Base-by-base conservation (phyloP, 2,888 invertebrate genomes). In the Ichneumon xanthorius region DNA sequence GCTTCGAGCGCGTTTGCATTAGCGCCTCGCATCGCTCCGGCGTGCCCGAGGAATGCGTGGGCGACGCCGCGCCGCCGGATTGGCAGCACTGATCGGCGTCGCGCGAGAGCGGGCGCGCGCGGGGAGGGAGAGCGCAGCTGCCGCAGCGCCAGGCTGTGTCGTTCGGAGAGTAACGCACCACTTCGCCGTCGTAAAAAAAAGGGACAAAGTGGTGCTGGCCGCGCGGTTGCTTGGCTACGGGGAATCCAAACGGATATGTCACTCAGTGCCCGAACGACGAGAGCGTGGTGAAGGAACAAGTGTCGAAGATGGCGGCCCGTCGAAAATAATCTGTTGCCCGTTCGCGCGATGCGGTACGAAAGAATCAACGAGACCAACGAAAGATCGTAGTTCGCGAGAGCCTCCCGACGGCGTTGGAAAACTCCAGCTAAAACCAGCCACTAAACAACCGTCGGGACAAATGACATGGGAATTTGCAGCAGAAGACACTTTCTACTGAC, bases 381-480 rank as follows among this genome's bases (percentile, higher is more conserved):
- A 4, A 48, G 16, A 16, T 4, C 16, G 14, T 48, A 40, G 45
- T 16, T 16, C 16, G 14, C 45, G 14, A 48, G 16, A 11, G 11
- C 40, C 45, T 70, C 40, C 61, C 37, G 22, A 71, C 58, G 53
- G 48, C 68, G 26, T n/a, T 55, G 33, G 55, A n/a, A 1, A 45
- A 70, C 19, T 33, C 40, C 22, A 30, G 19, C 16, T 11, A 26
- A 30, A 22, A 73, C 77, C 73, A 37, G 37, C 53, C 63, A 37
- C 73, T 33, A 33, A 58, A 26, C 19, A 75, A 68, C n/a, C 58
- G 55, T 78, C 72, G 71, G 87, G 71, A 85, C 89, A 87, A 89
- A 90, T 90, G 92, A 90, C 92, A 94, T 94, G 94, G 94, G 94
- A 91, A 92, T 93, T 93, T 94, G 94, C 90, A 93, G 92, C 88